Conservation (phyloP, 2,797 vertebrate species). For the Aeoliscus strigatus region DNA sequence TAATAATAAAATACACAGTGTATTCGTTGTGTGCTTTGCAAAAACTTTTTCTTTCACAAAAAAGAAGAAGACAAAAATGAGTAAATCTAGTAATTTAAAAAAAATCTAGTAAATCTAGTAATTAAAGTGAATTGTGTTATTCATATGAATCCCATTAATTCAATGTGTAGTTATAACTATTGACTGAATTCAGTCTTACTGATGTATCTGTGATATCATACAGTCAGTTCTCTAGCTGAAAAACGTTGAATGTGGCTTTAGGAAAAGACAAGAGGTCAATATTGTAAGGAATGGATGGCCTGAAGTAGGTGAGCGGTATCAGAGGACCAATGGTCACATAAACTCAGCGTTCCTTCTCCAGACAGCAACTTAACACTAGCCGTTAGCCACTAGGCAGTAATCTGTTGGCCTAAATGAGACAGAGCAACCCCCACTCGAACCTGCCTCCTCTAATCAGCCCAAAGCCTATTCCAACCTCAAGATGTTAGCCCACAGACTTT, state of each 20-base stretch:
- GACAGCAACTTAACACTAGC: conserved; percentile 28
- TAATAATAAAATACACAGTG: too few relatives aligned
- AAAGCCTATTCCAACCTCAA: conserved; percentile 51
- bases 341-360: conserved; percentile 17
- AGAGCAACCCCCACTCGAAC: conserved; percentile 60
- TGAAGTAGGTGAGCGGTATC: conserved; percentile 6
- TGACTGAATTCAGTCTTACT: too few relatives aligned
- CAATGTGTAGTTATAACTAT: too few relatives aligned
- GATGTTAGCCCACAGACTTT: conserved; percentile 38
- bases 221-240: too few relatives aligned
- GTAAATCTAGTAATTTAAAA: too few relatives aligned
- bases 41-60: neutral
- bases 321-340: conserved; percentile 12
- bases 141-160: too few relatives aligned
- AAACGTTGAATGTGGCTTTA: too few relatives aligned
- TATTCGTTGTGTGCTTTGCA: too few relatives aligned
- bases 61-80: too few relatives aligned
- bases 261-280: conserved; percentile 1
- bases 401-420: conserved; percentile 56
- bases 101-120: too few relatives aligned
- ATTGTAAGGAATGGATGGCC: conserved; percentile 2
- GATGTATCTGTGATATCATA: too few relatives aligned
- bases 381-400: conserved; percentile 44
- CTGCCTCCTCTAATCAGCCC: conserved; percentile 63
- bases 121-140: too few relatives aligned